Evolutionary conservation across 1,140 invertebrate genomes (phyloP).

Genomic region (Teleogryllus occipitalis): DNA sequence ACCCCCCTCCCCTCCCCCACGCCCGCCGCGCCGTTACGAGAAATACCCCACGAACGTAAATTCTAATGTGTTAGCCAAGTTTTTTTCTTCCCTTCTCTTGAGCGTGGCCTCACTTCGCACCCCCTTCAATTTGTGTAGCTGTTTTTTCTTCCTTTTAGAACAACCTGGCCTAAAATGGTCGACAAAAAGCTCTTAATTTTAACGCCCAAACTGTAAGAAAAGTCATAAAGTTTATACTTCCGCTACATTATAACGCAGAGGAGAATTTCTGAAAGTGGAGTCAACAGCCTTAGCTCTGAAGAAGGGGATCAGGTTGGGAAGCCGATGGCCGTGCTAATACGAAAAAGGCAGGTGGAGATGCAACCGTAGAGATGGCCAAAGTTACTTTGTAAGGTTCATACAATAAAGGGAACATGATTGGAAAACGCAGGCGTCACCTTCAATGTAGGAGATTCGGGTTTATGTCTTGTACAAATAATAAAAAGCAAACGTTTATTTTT

Average conservation of each 20-base stretch:
- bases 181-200: slow-evolving; percentile 2
- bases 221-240: neutral
- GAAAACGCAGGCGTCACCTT: too few species aligned
- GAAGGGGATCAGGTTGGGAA: too few species aligned
- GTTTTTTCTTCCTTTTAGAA: neutral
- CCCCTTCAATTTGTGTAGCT: neutral
- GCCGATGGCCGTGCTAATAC: too few species aligned
- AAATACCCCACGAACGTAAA: neutral
- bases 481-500: too few species aligned
- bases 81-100: neutral
- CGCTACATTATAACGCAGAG: neutral
- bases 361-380: too few species aligned
- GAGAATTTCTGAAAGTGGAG: neutral
- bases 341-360: too few species aligned
- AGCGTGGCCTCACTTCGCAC: neutral
- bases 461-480: too few species aligned
- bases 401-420: too few species aligned
- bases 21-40: neutral
- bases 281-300: neutral
- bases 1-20: too few species aligned
- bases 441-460: too few species aligned
- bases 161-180: neutral
- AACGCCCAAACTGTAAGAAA: neutral
- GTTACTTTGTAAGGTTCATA: too few species aligned
- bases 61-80: neutral